Evolutionary conservation across 1,140 invertebrate species (phyloP).

Genomic region (Drosophila varians): DNA sequence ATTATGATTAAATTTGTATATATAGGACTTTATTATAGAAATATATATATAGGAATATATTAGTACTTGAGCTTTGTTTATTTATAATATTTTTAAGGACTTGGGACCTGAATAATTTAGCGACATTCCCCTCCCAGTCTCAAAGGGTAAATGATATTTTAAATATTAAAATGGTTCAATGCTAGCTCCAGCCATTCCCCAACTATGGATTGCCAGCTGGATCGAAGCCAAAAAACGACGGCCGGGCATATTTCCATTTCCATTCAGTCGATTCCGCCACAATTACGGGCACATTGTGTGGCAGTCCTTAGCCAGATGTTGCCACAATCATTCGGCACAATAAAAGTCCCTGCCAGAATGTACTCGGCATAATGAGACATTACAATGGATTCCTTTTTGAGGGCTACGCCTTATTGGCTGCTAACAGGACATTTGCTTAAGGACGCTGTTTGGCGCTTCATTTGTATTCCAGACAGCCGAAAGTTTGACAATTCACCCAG

Average conservation of each 20-base stretch:
- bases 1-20: not conserved
- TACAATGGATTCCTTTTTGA: constrained; percentile 41
- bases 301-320: constrained; percentile 35
- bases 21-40: not conserved
- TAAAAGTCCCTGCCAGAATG: constrained; percentile 34
- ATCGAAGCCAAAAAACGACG: constrained; percentile 26
- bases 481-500: constrained; percentile 32
- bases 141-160: constrained; percentile 39
- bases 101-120: constrained; percentile 17
- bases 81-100: too few relatives aligned
- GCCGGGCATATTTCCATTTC: constrained; percentile 28
- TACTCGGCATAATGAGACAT: constrained; percentile 44
- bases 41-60: not conserved
- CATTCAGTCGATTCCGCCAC: constrained; percentile 30
- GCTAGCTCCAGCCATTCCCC: constrained; percentile 15
- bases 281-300: constrained; percentile 46
- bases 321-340: constrained; percentile 30
- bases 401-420: constrained; percentile 45
- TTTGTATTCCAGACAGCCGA: constrained; percentile 42
- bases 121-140: not conserved
- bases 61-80: not conserved
- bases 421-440: constrained; percentile 39
- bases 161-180: constrained; percentile 49
- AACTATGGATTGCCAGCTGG: constrained; percentile 34
- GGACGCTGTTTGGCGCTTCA: constrained; percentile 35